Evolutionary conservation across 2,888 invertebrate genomes (phyloP).

Genomic region (Drosophila nigricruria): DNA sequence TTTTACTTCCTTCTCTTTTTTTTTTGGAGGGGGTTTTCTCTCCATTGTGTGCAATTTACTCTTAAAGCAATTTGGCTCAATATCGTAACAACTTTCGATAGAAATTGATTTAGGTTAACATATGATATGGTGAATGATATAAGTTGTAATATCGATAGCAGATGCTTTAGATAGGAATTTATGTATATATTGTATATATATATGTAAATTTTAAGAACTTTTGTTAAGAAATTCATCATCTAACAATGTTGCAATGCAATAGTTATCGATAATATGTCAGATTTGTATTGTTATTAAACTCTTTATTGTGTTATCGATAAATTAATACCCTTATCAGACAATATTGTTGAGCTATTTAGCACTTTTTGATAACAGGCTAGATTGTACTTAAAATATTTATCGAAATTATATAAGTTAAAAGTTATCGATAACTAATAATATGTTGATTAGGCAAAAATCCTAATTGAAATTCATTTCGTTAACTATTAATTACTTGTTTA

Average conservation of each 20-base stretch:
- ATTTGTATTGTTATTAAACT: not conserved
- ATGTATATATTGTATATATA: not conserved
- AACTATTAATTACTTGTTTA: no score
- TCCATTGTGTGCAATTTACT: constrained; percentile 3
- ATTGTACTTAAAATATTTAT: not conserved
- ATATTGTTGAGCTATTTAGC: not conserved
- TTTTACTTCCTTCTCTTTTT: constrained; percentile 10
- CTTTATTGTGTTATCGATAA: not conserved
- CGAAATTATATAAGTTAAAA: not conserved
- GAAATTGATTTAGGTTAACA: not conserved
- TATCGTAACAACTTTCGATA: not conserved
- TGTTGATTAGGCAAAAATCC: no score
- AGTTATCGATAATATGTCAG: not conserved
- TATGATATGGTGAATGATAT: not conserved
- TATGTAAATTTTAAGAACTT: not conserved
- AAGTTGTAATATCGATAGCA: not conserved
- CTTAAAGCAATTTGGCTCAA: constrained; percentile 17
- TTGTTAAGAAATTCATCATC: not conserved
- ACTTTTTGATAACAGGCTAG: rapidly evolving
- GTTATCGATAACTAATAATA: not conserved
- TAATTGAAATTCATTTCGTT: no score
- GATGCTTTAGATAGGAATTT: not conserved
- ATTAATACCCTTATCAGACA: not conserved
- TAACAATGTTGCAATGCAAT: not conserved
- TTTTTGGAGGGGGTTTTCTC: not conserved